A percentile compares a stretch with the other conserved stretches of the same genome.
phyloP scores from a whole-genome alignment of 1,140 invertebrate genomes.

The Pantala flavescens region DNA sequence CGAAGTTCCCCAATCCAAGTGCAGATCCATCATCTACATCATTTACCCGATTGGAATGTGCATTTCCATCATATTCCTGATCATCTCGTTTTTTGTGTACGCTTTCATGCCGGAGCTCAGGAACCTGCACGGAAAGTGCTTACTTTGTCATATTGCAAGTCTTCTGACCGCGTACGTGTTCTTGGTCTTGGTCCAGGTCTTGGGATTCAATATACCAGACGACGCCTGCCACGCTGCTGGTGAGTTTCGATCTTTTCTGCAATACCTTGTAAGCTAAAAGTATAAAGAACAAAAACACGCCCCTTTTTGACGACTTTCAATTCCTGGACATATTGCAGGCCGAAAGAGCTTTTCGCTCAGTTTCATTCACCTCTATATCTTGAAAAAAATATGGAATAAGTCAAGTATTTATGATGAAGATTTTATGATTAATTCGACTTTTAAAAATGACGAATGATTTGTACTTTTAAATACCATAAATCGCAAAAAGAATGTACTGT shows the following conservation, averaged over 20 bases:
- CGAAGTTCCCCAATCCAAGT: not conserved
- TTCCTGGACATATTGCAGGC: too few species aligned
- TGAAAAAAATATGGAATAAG: too few species aligned
- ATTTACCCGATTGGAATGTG: slow-evolving; percentile 43
- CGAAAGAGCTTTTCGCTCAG: too few species aligned
- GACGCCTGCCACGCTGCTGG: slow-evolving; percentile 32
- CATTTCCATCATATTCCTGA: slow-evolving; percentile 57
- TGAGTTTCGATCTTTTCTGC: slow-evolving; percentile 14
- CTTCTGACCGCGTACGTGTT: slow-evolving; percentile 49
- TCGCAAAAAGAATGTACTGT: too few species aligned
- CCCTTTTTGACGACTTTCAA: too few species aligned
- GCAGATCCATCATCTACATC: not conserved
- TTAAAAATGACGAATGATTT: too few species aligned
- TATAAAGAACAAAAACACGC: too few species aligned
- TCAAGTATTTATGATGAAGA: too few species aligned
- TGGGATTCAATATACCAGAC: slow-evolving; percentile 29
- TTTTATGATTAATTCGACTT: too few species aligned
- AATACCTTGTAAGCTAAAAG: too few species aligned
- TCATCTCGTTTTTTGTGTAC: slow-evolving; percentile 60
- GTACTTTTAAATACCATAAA: too few species aligned
- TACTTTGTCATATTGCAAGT: slow-evolving; percentile 58
- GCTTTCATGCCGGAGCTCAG: slow-evolving; percentile 53
- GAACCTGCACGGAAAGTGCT: slow-evolving; percentile 59
- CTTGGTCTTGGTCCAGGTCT: slow-evolving; percentile 43
- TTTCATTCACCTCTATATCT: too few species aligned